Evolutionary conservation across 2,797 vertebrate species (phyloP), one percentile per base, ranked within the genome.

Genomic region (Cryptoprocta ferox): DNA sequence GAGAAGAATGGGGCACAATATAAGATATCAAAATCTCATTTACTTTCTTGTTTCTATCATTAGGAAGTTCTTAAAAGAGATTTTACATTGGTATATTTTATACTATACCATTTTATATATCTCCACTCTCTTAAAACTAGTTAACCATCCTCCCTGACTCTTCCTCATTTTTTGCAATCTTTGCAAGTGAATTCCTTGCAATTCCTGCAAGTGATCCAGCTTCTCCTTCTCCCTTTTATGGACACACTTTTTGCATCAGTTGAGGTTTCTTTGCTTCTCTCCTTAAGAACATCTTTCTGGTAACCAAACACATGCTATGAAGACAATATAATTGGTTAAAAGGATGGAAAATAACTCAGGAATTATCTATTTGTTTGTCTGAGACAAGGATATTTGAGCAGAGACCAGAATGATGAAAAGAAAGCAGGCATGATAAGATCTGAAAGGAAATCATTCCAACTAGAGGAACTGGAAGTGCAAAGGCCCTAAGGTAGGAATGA

Each of bases 1-100:
- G 88, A 98, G 83, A 97, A 76, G 61, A 95, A 68, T 79, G 37
- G 66, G 24, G 12, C 8, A 91, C 65, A 94, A 61, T 82, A 70
- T 91, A 71, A 10, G 14, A 42, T 94, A 89, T 92, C 4, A 88
- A 84, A 89, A 53, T 18, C 61, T 32, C 32, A 48, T 93, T 76
- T 68, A 21, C 42, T 81, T 93, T 89, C 35, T 78, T 92, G 42
- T 95, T 89, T 94, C 65, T 9, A 70, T 84, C 53, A 8, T 71
- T 92, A 91, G 61, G 16, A 94, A 28, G 63, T 92, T 95, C 65
- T 89, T 95, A 68, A 83, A 94, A 89, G 86, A 92, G 26, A 86
- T 88, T 45, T 13, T 87, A 75, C 8, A 32, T 50, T 24, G 2
- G 19, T 75, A 63, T 93, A 63, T 93, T 97, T 95, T 97, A 91